A percentile compares a stretch with the other conserved stretches of the same genome.
Conservation (phyloP, 2,113 vertebrate genomes). For the Dryoscopus gambensis region DNA sequence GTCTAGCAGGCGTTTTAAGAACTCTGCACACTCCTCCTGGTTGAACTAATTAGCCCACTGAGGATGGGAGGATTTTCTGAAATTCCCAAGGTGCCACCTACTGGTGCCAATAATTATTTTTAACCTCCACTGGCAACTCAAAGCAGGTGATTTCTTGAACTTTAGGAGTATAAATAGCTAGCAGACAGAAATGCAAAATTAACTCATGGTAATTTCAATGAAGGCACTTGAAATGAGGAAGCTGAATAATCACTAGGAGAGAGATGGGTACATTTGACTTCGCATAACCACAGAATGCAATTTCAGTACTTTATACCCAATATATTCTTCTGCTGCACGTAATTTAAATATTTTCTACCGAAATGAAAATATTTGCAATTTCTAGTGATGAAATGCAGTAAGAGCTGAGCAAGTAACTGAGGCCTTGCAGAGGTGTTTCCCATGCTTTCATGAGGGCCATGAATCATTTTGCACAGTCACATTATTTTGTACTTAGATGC, state of each 20-base stretch:
- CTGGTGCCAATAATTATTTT: conserved; percentile 5
- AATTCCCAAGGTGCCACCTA: conserved; percentile 35
- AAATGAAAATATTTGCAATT: background rate
- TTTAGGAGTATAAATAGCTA: background rate
- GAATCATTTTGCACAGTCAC: background rate
- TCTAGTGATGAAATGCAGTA: background rate
- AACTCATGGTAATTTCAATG: background rate
- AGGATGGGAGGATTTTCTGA: background rate
- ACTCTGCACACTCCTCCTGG: background rate
- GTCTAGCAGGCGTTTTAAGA: background rate
- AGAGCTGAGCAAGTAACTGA: background rate
- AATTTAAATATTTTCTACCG: background rate
- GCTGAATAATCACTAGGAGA: background rate
- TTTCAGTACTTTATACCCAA: background rate
- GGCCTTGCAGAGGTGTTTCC: background rate
- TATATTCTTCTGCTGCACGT: background rate
- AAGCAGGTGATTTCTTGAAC: background rate
- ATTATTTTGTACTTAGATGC: background rate
- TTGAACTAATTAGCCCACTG: background rate
- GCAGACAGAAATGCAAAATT: background rate
- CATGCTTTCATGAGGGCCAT: background rate
- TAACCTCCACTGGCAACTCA: background rate
- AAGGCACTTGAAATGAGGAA: background rate
- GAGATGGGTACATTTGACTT: background rate
- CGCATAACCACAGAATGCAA: background rate